Percentiles rank a stretch among this genome's conserved stretches.
These are phyloP conservation scores for Dendrocopos noguchii DNA, from an alignment of 2,113 vertebrate genomes.

Conservation along the genomic window DNA sequence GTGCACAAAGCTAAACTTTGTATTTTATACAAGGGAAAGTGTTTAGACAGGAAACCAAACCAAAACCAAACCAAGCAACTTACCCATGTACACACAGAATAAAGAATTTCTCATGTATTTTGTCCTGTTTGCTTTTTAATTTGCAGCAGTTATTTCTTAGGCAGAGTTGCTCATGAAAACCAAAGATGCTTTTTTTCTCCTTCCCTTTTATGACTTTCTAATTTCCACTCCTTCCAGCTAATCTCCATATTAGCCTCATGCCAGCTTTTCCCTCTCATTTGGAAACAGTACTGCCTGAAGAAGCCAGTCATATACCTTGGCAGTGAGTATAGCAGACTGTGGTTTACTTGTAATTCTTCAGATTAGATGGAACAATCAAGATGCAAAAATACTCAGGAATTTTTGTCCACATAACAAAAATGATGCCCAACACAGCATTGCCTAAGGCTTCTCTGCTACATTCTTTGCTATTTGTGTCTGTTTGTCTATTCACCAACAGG, in stretches of 20 bases:
- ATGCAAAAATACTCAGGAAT: background rate
- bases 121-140: background rate
- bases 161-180: background rate
- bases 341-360: background rate
- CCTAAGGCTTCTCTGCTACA: background rate
- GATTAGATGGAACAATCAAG: background rate
- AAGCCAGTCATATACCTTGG: background rate
- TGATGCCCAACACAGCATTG: background rate
- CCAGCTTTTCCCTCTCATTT: background rate
- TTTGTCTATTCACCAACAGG: background rate
- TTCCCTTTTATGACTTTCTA: background rate
- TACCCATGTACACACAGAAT: background rate
- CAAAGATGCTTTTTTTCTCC: background rate
- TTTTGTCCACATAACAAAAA: background rate
- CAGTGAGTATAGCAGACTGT: background rate
- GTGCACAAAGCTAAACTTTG: background rate
- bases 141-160: background rate
- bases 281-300: background rate
- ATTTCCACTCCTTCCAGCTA: background rate
- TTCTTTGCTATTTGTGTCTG: background rate
- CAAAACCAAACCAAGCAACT: background rate
- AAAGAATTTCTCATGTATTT: background rate
- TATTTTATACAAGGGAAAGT: background rate
- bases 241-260: background rate
- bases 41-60: background rate